Conservation (phyloP, 2,797 vertebrate genomes). For the Loriculus beryllinus region DNA sequence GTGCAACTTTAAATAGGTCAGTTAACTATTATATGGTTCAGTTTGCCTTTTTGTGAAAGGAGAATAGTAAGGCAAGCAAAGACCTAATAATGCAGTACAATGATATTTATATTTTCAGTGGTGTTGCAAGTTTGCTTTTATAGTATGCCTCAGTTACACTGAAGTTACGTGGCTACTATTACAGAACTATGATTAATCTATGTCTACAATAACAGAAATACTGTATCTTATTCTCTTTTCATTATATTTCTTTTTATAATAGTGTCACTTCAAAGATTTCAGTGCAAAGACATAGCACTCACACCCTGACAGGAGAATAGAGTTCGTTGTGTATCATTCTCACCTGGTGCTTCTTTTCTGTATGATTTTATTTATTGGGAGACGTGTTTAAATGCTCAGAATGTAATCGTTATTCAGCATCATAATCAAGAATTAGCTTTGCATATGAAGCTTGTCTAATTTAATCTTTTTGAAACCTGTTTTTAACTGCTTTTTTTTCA, state of each 20-base stretch:
- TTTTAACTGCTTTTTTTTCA: neutral
- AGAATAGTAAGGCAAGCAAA: neutral
- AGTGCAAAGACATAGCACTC: neutral
- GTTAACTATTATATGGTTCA: neutral
- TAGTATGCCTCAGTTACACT: neutral
- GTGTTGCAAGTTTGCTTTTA: neutral
- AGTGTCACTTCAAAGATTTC: constrained; percentile 6
- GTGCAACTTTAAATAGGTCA: neutral
- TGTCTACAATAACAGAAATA: neutral
- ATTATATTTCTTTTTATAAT: neutral
- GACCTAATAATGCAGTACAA: neutral
- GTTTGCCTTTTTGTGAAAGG: neutral
- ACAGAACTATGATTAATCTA: neutral
- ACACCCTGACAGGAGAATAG: neutral
- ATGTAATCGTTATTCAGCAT: neutral
- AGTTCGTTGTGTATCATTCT: neutral
- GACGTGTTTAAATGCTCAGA: neutral
- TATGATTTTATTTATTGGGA: neutral
- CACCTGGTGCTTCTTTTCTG: neutral
- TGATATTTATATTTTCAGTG: neutral
- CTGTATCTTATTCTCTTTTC: neutral
- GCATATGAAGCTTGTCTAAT: neutral
- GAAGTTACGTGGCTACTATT: neutral
- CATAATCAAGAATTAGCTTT: neutral
- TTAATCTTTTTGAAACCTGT: neutral